phyloP scores from a whole-genome alignment of 2,888 invertebrate genomes.

The Tinea trinotella region DNA sequence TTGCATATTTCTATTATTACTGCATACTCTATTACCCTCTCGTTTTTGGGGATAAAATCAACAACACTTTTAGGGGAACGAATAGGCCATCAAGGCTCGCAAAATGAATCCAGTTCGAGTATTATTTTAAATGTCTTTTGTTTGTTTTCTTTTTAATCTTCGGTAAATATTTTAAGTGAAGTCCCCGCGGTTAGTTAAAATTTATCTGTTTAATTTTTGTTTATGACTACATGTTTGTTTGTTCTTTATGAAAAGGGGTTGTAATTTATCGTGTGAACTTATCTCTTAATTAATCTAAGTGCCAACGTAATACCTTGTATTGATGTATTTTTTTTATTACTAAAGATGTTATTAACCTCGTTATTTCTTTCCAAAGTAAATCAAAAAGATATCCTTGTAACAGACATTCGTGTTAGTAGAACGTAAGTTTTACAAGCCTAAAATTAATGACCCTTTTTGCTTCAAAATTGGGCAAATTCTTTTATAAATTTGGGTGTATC shows the following conservation, averaged over 20 bases:
- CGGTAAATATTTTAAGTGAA: slow-evolving; percentile 10
- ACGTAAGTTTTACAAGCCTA: not conserved
- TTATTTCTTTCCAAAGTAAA: not conserved
- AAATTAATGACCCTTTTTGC: slow-evolving; percentile 3
- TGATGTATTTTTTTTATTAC: not conserved
- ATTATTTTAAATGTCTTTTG: slow-evolving; percentile 8
- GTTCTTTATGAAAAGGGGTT: not conserved
- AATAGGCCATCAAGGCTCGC: slow-evolving; percentile 6
- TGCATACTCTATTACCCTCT: slow-evolving; percentile 35
- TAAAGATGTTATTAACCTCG: not conserved
- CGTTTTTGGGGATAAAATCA: slow-evolving; percentile 41
- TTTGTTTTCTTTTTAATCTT: slow-evolving; percentile 18
- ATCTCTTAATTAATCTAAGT: slow-evolving; percentile 1
- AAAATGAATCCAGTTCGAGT: slow-evolving; percentile 5
- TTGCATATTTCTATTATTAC: slow-evolving; percentile 62
- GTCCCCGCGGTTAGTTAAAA: not conserved
- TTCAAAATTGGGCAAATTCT: not conserved
- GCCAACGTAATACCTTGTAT: not conserved
- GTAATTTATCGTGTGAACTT: slow-evolving; percentile 6
- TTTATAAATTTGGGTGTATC: slow-evolving; percentile 2
- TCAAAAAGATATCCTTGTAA: not conserved
- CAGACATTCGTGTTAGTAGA: not conserved
- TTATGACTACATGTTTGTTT: not conserved
- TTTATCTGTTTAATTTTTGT: slow-evolving; percentile 8
- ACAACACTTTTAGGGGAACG: slow-evolving; percentile 26